phyloP scores from a whole-genome alignment of 1,140 invertebrate genomes.

The Camponotus floridanus region DNA sequence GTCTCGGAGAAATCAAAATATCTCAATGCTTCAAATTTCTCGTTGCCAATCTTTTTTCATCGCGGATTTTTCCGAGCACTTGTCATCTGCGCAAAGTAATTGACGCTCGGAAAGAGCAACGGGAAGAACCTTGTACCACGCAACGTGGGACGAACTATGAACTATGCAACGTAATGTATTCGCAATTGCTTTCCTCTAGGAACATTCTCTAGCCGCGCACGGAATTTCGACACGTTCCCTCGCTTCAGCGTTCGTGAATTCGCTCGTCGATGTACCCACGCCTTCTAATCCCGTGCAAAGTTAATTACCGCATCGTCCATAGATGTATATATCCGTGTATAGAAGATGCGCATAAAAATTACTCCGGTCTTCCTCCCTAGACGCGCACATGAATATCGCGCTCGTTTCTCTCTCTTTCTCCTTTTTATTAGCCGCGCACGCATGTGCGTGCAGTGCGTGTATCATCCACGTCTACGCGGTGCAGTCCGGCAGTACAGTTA shows the following conservation, averaged over 20 bases:
- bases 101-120: neutral
- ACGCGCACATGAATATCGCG: slow-evolving; percentile 36
- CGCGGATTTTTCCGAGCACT: neutral
- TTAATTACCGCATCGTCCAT: slow-evolving; percentile 67
- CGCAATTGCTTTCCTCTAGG: neutral
- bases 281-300: slow-evolving; percentile 66
- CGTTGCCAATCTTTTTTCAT: neutral
- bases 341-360: slow-evolving; percentile 37
- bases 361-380: neutral
- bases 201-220: slow-evolving; percentile 13
- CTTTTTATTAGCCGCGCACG: neutral
- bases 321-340: neutral
- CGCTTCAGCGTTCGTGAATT: slow-evolving; percentile 54
- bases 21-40: neutral
- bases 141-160: neutral
- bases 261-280: slow-evolving; percentile 51
- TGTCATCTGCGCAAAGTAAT: neutral
- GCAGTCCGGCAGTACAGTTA: slow-evolving; percentile 49
- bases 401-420: slow-evolving; percentile 4
- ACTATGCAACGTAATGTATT: neutral
- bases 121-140: neutral
- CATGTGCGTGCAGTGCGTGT: slow-evolving; percentile 18
- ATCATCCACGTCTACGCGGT: slow-evolving; percentile 7
- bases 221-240: slow-evolving; percentile 49
- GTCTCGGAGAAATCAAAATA: too few species aligned